These are phyloP conservation scores for Holacanthus passer DNA, from an alignment of 2,113 vertebrate species.

Conservation along the genomic window DNA sequence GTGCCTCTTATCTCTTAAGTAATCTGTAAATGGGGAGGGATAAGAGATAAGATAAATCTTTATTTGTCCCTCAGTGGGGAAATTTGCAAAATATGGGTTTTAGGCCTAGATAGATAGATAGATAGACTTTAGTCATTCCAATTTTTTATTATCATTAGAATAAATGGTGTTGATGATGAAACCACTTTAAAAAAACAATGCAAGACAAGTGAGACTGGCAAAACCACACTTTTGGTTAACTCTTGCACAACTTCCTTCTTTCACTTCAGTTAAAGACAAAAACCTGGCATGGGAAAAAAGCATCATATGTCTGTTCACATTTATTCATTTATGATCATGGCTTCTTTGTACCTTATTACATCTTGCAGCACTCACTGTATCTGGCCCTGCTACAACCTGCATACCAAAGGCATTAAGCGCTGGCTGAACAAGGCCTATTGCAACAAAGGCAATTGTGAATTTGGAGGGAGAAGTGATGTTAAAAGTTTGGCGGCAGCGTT, in stretches of 20 bases:
- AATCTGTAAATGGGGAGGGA: neutral
- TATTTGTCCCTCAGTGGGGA: too few relatives aligned
- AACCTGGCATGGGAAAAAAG: neutral
- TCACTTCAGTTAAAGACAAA: neutral
- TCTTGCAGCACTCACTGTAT: neutral
- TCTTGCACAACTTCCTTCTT: neutral
- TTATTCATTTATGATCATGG: neutral
- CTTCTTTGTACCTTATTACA: too few relatives aligned
- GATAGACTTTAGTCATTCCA: too few relatives aligned
- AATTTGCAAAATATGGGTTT: too few relatives aligned
- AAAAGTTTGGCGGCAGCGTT: constrained; percentile 64
- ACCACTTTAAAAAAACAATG: neutral
- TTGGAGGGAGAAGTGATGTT: constrained; percentile 73
- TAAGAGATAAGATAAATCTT: too few relatives aligned
- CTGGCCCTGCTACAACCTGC: neutral
- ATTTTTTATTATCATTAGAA: neutral
- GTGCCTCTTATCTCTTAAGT: neutral
- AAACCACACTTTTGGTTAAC: neutral
- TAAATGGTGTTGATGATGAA: too few relatives aligned
- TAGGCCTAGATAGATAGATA: too few relatives aligned
- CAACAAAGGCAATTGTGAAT: constrained; percentile 47
- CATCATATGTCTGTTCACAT: neutral
- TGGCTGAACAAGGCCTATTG: constrained; percentile 2
- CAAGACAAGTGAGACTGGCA: neutral
- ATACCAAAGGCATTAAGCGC: constrained; percentile 18